Evolutionary conservation across 1,140 invertebrate species (phyloP).

Genomic region (Drosophila fuyamai): DNA sequence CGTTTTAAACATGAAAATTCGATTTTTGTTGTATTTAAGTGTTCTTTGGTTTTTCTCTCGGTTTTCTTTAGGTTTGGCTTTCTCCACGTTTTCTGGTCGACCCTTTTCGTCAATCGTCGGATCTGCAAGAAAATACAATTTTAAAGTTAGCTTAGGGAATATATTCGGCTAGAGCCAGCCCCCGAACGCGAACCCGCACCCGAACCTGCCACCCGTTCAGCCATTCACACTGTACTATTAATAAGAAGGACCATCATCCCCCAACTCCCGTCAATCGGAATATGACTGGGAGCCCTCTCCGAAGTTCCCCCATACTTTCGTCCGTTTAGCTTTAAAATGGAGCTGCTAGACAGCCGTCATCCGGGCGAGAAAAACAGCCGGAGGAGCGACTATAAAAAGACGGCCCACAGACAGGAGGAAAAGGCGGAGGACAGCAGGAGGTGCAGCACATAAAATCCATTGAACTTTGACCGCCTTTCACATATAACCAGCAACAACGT

Average conservation of each 20-base stretch:
- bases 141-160: background rate
- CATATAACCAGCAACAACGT: slow-evolving; percentile 13
- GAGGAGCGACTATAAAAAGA: slow-evolving; percentile 71
- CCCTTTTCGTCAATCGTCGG: slow-evolving; percentile 39
- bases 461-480: slow-evolving; percentile 74
- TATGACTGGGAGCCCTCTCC: slow-evolving; percentile 4
- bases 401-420: slow-evolving; percentile 45
- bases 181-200: background rate
- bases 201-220: background rate
- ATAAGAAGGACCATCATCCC: background rate
- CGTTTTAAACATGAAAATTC: slow-evolving; percentile 59
- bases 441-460: slow-evolving; percentile 56
- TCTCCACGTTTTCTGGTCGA: slow-evolving; percentile 32
- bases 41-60: slow-evolving; percentile 7
- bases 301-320: background rate
- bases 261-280: background rate
- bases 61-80: slow-evolving; percentile 29
- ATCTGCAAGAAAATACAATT: slow-evolving; percentile 45
- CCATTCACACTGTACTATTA: background rate
- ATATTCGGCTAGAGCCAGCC: background rate
- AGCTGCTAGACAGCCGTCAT: slow-evolving; percentile 33
- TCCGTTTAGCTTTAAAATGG: background rate
- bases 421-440: slow-evolving; percentile 7
- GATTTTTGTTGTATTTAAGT: slow-evolving; percentile 24
- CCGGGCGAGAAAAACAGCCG: slow-evolving; percentile 40